Evolutionary conservation across 2,113 vertebrate species (phyloP), one percentile per base, ranked within the genome.

Genomic region (Riparia riparia): DNA sequence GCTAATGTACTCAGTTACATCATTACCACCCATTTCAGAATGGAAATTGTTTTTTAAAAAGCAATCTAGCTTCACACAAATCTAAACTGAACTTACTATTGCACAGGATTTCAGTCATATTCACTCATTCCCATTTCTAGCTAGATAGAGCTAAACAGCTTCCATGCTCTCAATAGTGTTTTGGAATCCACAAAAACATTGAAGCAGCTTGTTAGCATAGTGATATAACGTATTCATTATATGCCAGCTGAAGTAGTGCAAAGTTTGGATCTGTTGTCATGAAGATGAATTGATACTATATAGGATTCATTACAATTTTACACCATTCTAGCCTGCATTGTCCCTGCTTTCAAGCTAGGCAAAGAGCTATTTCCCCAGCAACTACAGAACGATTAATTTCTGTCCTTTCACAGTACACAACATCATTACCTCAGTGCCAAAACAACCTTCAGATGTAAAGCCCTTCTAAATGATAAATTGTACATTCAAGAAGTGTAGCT

Each of bases 281-380:
- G 74, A 92, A 91, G 92, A 93, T 6, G 80, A 71, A 90, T 80
- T 51, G 72, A 63, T 71, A 58, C 64, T 61, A 69, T 63, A 80
- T 31, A 72, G 70, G 47, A 86, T 90, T 86, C 39, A 73, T 88
- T 93, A 71, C 63, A 90, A 78, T 92, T 76, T 85, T 57, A 82
- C 78, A 82, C 61, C 65, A 57, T 79, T 85, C 78, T 34, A 82
- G 78, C 54, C 70, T 76, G 47, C 47, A 73, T 72, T 91, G 89
- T 96, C 14, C 44, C 73, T 80, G 57, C 45, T 73, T 91, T 85
- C 84, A 91, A 85, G 53, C 51, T 91, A 66, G 86, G 80, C 65
- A 68, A 82, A 91, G 83, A 93, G 69, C 68, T 85, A 78, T 92
- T 95, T 96, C 83, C 84, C 90, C 82, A 96, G 86, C 37, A 69